Evolutionary conservation across 2,113 vertebrate genomes (phyloP), one percentile per base, ranked within the genome.

Genomic region (Spermophilus dauricus): DNA sequence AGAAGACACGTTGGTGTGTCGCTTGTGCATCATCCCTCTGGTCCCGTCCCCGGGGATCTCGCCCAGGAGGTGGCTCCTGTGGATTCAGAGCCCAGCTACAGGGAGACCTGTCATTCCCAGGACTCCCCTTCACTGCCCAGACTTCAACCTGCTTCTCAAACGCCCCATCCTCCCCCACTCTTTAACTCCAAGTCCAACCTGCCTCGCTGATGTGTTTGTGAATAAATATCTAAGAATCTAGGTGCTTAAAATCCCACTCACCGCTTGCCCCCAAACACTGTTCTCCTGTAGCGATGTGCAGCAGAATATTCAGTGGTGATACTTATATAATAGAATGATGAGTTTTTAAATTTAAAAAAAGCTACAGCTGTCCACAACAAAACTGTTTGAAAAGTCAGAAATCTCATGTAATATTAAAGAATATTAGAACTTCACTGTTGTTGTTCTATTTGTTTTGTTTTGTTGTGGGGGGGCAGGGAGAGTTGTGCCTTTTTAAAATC

Each of bases 311-410:
- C n/a, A n/a, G n/a, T n/a, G n/a, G n/a, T n/a, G n/a, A n/a, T n/a
- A n/a, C 20, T 87, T 22, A 22, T 51, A 51, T 22, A 76, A 86
- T 8, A 73, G 22, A 56, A 51, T 3, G 6, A 32, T 4, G 22
- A 2, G 11, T 20, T 22, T 61, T 83, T 14, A 78, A 45, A 58
- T 42, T 61, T 81, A 75, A 30, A 30, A 77, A 85, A 32, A 63
- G 8, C 37, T 48, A 26, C 56, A 61, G 45, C 48, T 11, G 3
- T 4, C 58, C 32, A 22, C 80, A 51, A 73, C 42, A 83, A 86
- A 94, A 78, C 11, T n/a, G n/a, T n/a, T n/a, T 53, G 78, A 75
- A 70, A 80, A 87, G 86, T 83, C 75, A 76, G 92, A 89, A 96
- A 75, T 63, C 39, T 30, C 78, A 69, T 10, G 30, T 70, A 56